These are phyloP conservation scores for Hippopotamus amphibius DNA, from an alignment of 2,113 vertebrate genomes.

Conservation along the genomic window DNA sequence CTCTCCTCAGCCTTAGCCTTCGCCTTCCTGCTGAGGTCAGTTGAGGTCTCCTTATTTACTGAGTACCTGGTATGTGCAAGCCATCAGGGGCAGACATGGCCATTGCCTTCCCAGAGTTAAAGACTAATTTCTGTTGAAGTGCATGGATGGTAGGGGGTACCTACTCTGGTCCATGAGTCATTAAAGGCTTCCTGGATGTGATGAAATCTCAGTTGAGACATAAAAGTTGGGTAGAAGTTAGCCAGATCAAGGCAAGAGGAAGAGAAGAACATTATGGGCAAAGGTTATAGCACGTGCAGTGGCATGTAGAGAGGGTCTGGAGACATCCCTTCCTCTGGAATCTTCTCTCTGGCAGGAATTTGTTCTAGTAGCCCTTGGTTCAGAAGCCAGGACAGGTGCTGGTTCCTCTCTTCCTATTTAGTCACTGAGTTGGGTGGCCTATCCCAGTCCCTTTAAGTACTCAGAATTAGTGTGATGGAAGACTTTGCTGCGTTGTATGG, in stretches of 20 bases:
- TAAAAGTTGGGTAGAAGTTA: slow-evolving; percentile 10
- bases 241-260: neutral
- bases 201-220: neutral
- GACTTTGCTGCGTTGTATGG: neutral
- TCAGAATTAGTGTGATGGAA: slow-evolving; percentile 9
- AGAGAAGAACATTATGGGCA: neutral
- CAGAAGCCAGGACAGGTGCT: neutral
- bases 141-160: neutral
- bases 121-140: neutral
- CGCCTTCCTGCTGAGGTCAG: neutral
- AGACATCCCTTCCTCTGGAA: neutral
- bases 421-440: neutral
- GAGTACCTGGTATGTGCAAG: neutral
- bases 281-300: neutral
- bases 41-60: neutral
- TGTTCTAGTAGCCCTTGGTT: neutral
- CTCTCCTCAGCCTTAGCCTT: neutral
- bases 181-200: neutral
- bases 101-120: neutral
- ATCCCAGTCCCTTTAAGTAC: neutral
- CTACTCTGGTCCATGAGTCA: slow-evolving; percentile 12
- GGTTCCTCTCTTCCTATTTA: neutral
- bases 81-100: neutral
- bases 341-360: neutral
- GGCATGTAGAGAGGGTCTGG: neutral